Evolutionary conservation across 2,797 vertebrate genomes (phyloP).

Genomic region (Sarcoramphus papa): DNA sequence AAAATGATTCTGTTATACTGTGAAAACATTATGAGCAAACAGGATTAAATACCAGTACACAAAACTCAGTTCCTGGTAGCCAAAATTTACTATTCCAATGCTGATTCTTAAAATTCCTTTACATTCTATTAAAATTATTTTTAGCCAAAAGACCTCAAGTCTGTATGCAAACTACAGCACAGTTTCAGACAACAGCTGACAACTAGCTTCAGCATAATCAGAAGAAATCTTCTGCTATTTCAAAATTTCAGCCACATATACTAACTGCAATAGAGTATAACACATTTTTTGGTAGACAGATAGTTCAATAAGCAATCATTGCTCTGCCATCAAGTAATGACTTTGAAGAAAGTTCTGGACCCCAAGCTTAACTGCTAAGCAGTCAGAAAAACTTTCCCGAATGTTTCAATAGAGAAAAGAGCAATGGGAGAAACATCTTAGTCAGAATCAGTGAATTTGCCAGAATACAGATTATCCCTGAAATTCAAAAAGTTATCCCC

Average conservation of each 20-base stretch:
- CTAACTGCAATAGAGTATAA: not conserved
- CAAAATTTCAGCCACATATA: not conserved
- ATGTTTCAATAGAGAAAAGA: not conserved
- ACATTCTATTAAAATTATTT: not conserved
- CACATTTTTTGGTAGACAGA: not conserved
- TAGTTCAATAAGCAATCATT: not conserved
- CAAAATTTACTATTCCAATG: not conserved
- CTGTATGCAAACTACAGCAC: not conserved
- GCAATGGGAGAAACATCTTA: not conserved
- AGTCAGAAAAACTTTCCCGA: not conserved
- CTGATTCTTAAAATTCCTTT: not conserved
- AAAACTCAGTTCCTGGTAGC: not conserved
- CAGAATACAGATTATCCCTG: not conserved
- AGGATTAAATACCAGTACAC: not conserved
- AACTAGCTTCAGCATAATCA: not conserved
- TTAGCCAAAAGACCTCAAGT: not conserved
- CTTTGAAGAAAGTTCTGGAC: not conserved
- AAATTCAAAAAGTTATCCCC: not conserved
- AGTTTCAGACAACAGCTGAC: not conserved
- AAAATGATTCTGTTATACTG: not conserved
- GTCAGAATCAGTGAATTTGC: not conserved
- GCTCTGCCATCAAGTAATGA: not conserved
- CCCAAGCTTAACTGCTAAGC: not conserved
- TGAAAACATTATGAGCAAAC: not conserved
- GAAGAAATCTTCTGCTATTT: not conserved